phyloP scores from a whole-genome alignment of 2,797 vertebrate species.

The Nyctibius grandis region DNA sequence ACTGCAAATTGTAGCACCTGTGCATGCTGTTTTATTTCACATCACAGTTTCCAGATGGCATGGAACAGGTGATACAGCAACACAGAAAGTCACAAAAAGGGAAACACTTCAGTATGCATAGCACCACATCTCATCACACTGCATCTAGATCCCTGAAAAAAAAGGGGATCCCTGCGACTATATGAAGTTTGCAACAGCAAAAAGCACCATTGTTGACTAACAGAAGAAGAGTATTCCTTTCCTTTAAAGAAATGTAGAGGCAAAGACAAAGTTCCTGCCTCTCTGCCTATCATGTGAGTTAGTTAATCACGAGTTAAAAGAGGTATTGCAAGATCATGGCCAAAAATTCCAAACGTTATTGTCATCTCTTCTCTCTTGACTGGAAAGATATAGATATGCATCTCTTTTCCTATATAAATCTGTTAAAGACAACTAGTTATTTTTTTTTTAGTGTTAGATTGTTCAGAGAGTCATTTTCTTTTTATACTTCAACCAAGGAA shows the following conservation, averaged over 20 bases:
- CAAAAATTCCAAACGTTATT: background rate
- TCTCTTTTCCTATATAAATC: background rate
- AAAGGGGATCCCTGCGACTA: background rate
- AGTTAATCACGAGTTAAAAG: background rate
- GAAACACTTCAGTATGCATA: background rate
- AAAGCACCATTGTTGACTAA: background rate
- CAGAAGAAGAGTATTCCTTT: background rate
- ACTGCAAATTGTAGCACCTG: background rate
- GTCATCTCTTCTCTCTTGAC: background rate
- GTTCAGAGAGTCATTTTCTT: background rate
- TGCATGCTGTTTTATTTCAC: slow-evolving; percentile 2
- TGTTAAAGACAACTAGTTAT: background rate
- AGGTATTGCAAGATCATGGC: accelerated
- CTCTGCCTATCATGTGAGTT: background rate
- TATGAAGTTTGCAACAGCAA: background rate
- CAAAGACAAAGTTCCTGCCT: background rate
- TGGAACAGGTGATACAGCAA: background rate
- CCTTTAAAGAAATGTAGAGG: background rate
- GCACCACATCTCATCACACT: background rate
- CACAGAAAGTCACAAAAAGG: background rate
- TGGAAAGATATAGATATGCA: background rate
- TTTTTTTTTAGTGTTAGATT: background rate
- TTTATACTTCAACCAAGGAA: background rate
- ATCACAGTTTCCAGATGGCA: background rate
- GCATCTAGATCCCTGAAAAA: background rate